Evolutionary conservation across 2,113 vertebrate species (phyloP), one percentile per base, ranked within the genome.

Genomic region (Neodon shergylaensis): DNA sequence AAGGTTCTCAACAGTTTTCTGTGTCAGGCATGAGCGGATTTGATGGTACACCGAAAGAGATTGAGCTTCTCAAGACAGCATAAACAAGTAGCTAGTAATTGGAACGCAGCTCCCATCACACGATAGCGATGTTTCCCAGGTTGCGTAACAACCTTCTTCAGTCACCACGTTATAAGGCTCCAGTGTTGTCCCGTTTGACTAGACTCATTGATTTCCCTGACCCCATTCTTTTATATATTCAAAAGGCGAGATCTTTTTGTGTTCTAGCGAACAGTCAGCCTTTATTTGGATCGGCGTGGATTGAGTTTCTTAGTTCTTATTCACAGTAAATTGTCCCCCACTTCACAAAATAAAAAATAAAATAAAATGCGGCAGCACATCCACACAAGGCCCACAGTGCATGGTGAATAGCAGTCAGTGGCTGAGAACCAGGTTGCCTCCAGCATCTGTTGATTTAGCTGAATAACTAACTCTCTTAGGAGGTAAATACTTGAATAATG

Each of bases 291-390:
- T 72, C 42, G 44, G 44, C 52, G 39, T 47, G 16, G 47, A 68
- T 88, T 87, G 33, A 82, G 21, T 84, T 88, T 49, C 16, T 97
- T 84, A 68, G 31, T n/a, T 88, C 77, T 91, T 88, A 92, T 84
- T 68, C 36, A 58, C 21, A 95, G 28, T 13, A n/a, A 77, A 61
- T 92, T 94, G 47, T 73, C 65, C 49, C 92, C 42, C 76, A 54
- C 63, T 92, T 16, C 70, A 7, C 79, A 73, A 47, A 84, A 77
- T 72, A 77, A 84, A 44, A 92, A 58, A 58, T 58, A 54, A 54
- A 91, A 72, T 83, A 73, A 94, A 96, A 76, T 77, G 82, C 68
- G 66, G 39, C 49, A 70, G 39, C 21, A 76, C 61, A 76, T 58
- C 39, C 72, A 85, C 36, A 28, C 65, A 94, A 77, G 58, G 39